Evolutionary conservation across 2,113 vertebrate species (phyloP).

Genomic region (Dromas ardeola): DNA sequence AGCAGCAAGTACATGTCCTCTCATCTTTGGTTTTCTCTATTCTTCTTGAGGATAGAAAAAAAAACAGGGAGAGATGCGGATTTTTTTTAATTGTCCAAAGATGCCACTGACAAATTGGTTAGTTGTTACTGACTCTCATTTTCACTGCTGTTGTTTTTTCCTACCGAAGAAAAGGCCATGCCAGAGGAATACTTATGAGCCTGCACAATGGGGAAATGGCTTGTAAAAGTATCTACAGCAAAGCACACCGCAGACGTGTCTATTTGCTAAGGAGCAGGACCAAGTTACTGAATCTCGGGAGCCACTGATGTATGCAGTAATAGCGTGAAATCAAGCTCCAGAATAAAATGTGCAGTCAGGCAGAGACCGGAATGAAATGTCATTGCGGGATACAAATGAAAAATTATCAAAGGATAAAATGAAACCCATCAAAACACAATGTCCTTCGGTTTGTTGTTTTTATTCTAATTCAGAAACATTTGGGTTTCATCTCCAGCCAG

Average conservation of each 20-base stretch:
- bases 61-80: not conserved
- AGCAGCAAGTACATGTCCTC: not conserved
- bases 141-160: not conserved
- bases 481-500: slow-evolving; percentile 55
- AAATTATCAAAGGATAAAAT: slow-evolving; percentile 54
- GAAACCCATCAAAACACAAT: slow-evolving; percentile 62
- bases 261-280: slow-evolving; percentile 65
- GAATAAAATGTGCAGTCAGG: slow-evolving; percentile 65
- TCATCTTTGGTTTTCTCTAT: not conserved
- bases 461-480: slow-evolving; percentile 58
- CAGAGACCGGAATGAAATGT: slow-evolving; percentile 32
- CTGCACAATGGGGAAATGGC: slow-evolving; percentile 59
- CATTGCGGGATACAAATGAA: slow-evolving; percentile 44
- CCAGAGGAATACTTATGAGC: slow-evolving; percentile 61
- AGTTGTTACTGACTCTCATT: slow-evolving; percentile 24
- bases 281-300: slow-evolving; percentile 18
- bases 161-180: slow-evolving; percentile 10
- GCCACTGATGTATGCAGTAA: slow-evolving; percentile 37
- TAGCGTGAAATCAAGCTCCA: slow-evolving; percentile 55
- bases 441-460: slow-evolving; percentile 58
- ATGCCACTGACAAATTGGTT: slow-evolving; percentile 48
- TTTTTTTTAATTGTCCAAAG: slow-evolving; percentile 34
- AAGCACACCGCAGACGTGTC: slow-evolving; percentile 19
- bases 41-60: not conserved
- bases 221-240: slow-evolving; percentile 53